Evolutionary conservation across 2,797 vertebrate genomes (phyloP).

Genomic region (Coendou prehensilis): DNA sequence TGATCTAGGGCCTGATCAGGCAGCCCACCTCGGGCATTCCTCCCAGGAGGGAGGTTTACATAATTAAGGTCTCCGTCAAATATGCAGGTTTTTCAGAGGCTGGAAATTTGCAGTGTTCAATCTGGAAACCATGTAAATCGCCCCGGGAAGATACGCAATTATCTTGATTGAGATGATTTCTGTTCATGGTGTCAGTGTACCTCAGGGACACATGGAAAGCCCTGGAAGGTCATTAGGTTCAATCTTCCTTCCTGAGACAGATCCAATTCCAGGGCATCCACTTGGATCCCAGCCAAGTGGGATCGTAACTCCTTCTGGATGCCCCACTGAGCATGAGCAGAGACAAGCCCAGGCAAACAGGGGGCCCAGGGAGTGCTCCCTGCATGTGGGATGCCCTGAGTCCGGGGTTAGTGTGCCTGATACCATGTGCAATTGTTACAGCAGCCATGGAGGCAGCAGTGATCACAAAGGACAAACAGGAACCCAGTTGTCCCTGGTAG

Average conservation of each 20-base stretch:
- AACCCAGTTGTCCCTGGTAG: accelerated
- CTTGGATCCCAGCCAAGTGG: neutral
- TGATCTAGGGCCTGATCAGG: neutral
- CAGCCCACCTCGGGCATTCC: accelerated
- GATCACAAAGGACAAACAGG: neutral
- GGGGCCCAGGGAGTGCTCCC: neutral
- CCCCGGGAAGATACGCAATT: neutral
- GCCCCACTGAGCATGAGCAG: accelerated
- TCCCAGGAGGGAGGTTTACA: neutral
- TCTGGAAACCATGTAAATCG: neutral
- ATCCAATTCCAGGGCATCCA: accelerated
- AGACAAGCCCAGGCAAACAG: neutral
- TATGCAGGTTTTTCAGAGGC: neutral
- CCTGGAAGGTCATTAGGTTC: neutral
- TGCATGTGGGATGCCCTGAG: neutral
- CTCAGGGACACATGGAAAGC: neutral
- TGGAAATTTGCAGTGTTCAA: neutral
- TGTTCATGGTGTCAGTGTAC: neutral
- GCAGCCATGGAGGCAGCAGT: neutral
- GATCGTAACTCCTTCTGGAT: accelerated
- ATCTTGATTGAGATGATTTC: neutral
- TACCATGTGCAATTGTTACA: accelerated
- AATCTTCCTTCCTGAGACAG: accelerated
- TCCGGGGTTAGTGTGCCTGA: neutral
- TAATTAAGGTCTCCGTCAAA: neutral